Conservation (phyloP, 1,140 invertebrate species). For the Drosophila funebris region DNA sequence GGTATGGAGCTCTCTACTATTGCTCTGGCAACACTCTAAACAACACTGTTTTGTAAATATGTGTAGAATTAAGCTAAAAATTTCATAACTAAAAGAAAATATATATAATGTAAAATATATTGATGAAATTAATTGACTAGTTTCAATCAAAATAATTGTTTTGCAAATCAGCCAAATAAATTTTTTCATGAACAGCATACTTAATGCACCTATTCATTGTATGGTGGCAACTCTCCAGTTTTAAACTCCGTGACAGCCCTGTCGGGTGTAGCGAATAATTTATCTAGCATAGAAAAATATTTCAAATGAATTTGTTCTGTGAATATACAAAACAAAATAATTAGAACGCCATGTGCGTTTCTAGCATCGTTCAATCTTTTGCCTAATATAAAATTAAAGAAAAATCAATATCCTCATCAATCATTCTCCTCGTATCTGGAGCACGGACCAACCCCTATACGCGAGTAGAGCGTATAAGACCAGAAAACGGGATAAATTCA, state of each 20-base stretch:
- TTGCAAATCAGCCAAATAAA: neutral
- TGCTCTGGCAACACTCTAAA: neutral
- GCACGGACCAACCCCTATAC: conserved; percentile 41
- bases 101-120: neutral
- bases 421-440: conserved; percentile 35
- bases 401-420: conserved; percentile 40
- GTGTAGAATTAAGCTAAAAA: too few relatives aligned
- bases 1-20: neutral
- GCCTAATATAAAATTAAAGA: neutral
- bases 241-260: conserved; percentile 38
- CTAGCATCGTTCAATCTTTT: neutral
- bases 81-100: neutral
- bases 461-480: neutral
- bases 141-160: neutral
- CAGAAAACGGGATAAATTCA: neutral
- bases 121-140: neutral
- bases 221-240: conserved; percentile 16
- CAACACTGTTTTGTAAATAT: neutral
- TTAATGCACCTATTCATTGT: neutral
- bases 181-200: neutral
- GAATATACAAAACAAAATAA: conserved; percentile 22
- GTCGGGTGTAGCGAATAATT: conserved; percentile 44
- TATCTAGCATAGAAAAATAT: conserved; percentile 32
- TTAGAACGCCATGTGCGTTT: conserved; percentile 35
- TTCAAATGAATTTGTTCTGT: conserved; percentile 23